Base-by-base conservation (phyloP, 2,888 invertebrate species). In the Mechanitis mazaeus region DNA sequence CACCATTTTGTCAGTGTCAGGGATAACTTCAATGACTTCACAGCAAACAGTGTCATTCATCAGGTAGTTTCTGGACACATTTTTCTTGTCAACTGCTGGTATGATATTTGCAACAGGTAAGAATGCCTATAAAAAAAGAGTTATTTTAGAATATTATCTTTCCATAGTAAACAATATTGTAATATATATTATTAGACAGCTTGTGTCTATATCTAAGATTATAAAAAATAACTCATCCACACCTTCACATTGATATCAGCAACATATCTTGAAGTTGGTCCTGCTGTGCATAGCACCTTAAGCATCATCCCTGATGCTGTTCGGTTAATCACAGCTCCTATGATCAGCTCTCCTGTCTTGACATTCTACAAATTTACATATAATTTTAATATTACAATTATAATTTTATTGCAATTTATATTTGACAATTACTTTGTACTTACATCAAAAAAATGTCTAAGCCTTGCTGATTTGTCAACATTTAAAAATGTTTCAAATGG, bases 191-290 rank as follows among this genome's bases (percentile, higher is more conserved):
- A 12, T 59, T 20, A 38, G 6, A 38, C 11, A 42, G 54, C 9
- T n/a, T 6, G 9, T 4, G 35, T 55, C 35, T 35, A 57, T 12
- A 33, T 20, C 20, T 20, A 20, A 20, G 20, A 20, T 20, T 20
- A 20, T 20, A 20, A 20, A 20, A 20, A 20, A 20, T 20, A 20
- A 20, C 20, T 20, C 20, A 20, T 20, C 20, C 5, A 59, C 90
- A 96, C 97, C 93, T 95, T 96, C 63, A 97, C 94, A 82, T 95
- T 95, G 69, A 97, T 93, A 83, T 97, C 96, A 59, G 95, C 94
- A 57, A 97, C 94, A 85, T 95, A 95, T 81, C 95, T 92, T 55
- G 94, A 93, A 69, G 92, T 93, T 59, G 93, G 94, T 68, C 95
- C 95, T 64, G 95, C 94, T 63, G 95, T 94, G 85, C 97, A 97